phyloP scores from a whole-genome alignment of 2,888 invertebrate genomes.

The Anthophora plumipes region DNA sequence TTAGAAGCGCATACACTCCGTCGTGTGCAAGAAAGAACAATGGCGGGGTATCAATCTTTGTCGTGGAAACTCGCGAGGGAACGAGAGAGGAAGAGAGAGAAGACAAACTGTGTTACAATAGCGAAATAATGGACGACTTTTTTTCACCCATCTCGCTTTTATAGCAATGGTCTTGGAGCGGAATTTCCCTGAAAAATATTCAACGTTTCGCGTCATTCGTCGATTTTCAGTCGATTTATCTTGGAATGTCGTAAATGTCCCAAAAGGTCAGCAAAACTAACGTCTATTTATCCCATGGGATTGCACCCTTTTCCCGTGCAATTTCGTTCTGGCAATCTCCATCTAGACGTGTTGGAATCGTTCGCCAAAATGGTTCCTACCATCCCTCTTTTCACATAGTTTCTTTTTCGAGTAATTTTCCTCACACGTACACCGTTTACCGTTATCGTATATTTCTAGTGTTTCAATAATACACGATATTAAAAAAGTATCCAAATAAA shows the following conservation, averaged over 20 bases:
- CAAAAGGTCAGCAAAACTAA: constrained; percentile 60
- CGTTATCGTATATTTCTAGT: constrained; percentile 11
- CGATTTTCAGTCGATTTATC: constrained; percentile 68
- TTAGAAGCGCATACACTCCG: constrained; percentile 6
- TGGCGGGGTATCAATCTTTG: constrained; percentile 19
- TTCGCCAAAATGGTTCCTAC: constrained; percentile 45
- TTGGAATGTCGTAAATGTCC: constrained; percentile 49
- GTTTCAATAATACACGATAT: neutral
- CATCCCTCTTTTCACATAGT: constrained; percentile 12
- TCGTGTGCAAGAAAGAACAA: neutral
- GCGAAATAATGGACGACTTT: constrained; percentile 25
- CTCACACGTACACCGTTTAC: no score
- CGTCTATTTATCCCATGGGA: constrained; percentile 72
- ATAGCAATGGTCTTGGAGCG: neutral
- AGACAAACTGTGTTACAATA: neutral
- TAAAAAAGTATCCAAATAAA: neutral
- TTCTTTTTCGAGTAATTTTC: constrained; percentile 8
- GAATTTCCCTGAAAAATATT: constrained; percentile 48
- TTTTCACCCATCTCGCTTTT: neutral
- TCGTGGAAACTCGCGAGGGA: neutral
- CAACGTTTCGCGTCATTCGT: constrained; percentile 44
- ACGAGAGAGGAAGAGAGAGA: neutral
- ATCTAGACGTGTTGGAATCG: constrained; percentile 51
- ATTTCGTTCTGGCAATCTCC: constrained; percentile 69
- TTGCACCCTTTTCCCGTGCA: constrained; percentile 59